These are phyloP conservation scores for Echeneis naucrates DNA, from an alignment of 2,797 vertebrate genomes.

Conservation along the genomic window DNA sequence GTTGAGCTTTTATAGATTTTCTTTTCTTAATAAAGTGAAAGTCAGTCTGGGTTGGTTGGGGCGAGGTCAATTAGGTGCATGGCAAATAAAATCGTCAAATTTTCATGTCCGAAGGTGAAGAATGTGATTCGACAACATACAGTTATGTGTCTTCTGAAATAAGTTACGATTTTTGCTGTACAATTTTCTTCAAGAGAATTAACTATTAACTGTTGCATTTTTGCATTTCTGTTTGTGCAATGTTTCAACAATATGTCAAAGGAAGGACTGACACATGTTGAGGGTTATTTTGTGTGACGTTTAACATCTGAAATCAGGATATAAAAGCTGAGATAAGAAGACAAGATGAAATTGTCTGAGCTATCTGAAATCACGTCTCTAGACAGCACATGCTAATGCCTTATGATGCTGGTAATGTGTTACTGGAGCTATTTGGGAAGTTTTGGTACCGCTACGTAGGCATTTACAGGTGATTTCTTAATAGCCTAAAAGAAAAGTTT, in stretches of 20 bases:
- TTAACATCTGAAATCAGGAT: slow-evolving; percentile 3
- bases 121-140: slow-evolving; percentile 50
- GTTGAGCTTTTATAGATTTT: slow-evolving; percentile 97
- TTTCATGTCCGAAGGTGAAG: slow-evolving; percentile 42
- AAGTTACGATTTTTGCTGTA: slow-evolving; percentile 33
- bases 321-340: too few species aligned
- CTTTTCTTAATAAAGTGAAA: slow-evolving; percentile 88
- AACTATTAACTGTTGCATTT: slow-evolving; percentile 39
- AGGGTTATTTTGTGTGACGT: slow-evolving; percentile 16
- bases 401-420: not conserved
- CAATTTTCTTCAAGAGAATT: slow-evolving; percentile 29
- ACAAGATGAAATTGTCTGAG: too few species aligned
- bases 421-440: not conserved
- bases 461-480: too few species aligned
- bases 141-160: slow-evolving; percentile 47
- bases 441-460: too few species aligned
- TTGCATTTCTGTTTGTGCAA: slow-evolving; percentile 45
- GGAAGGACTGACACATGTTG: slow-evolving; percentile 36
- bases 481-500: too few species aligned
- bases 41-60: slow-evolving; percentile 85
- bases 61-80: slow-evolving; percentile 72
- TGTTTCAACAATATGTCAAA: slow-evolving; percentile 35
- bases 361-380: not conserved
- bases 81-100: slow-evolving; percentile 62
- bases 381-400: slow-evolving; percentile 15